phyloP scores from a whole-genome alignment of 1,140 invertebrate genomes.

The Tenebrio molitor region DNA sequence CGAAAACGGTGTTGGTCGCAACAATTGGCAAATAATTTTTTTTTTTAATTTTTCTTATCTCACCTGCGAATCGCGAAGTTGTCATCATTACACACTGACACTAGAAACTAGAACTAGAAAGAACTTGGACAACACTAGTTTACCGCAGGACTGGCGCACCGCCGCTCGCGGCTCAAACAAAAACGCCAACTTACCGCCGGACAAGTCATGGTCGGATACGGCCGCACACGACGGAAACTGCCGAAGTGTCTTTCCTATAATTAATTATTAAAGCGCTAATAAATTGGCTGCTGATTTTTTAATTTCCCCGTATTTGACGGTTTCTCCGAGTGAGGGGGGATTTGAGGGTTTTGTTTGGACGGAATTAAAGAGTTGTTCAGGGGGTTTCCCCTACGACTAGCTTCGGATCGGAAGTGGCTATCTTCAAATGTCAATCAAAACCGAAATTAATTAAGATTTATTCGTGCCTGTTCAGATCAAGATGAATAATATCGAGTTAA shows the following conservation, averaged over 20 bases:
- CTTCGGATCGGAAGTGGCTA: no score
- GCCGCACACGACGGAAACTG: not conserved
- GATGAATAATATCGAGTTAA: no score
- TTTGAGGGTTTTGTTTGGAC: not conserved
- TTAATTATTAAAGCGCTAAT: constrained; percentile 21
- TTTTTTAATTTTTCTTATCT: no score
- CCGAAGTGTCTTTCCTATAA: constrained; percentile 6
- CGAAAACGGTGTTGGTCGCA: not conserved
- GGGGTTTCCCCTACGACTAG: no score
- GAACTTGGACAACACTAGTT: no score
- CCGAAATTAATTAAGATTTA: no score
- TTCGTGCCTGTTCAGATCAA: no score
- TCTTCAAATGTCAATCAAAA: no score
- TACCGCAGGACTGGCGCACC: constrained; percentile 22
- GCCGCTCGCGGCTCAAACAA: constrained; percentile 13
- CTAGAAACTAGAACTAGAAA: no score
- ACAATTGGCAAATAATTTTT: not conserved
- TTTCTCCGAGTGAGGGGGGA: not conserved
- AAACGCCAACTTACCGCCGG: constrained; percentile 22
- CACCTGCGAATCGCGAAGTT: no score
- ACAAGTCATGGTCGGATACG: not conserved
- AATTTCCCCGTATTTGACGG: not conserved
- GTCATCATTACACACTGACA: no score
- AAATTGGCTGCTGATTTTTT: constrained; percentile 23
- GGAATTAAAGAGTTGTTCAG: not conserved